Evolutionary conservation across 2,888 invertebrate genomes (phyloP), one percentile per base, ranked within the genome.

Genomic region (Tiliacea aurago): DNA sequence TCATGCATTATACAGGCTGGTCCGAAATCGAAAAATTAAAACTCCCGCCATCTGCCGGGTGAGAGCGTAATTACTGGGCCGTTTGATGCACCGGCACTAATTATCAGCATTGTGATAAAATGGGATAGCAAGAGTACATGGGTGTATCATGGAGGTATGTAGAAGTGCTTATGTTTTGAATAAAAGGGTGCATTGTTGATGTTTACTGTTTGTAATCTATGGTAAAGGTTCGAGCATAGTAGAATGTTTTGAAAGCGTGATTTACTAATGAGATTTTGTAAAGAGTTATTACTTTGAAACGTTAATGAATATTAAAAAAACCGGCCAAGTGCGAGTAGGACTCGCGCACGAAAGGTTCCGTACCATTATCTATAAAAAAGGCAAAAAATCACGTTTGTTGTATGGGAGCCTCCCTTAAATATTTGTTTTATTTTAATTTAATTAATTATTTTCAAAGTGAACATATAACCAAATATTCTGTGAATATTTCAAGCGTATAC

Each of bases 1-100:
- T 95, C 94, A 94, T 96, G 93, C 95, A 96, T 96, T 93, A 95
- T 95, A 94, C 91, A 96, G 89, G 85, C 90, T 90, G 92, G 96
- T 94, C 95, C 96, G 95, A 96, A 95, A 96, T 95, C 95, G 96
- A 96, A 95, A 96, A 95, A 96, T 96, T 95, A 95, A 94, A 95
- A 95, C 93, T 93, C 92, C 90, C 91, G 93, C 94, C 96, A 95
- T 95, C 95, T 95, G 95, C 91, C 93, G 92, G 91, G 88, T 89
- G 86, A 87, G 81, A 86, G 90, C 88, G 90, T 93, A 93, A 93
- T 94, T 94, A 92, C 91, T 87, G 91, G 91, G 91, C 88, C 88
- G 88, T 88, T 89, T 89, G 84, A 92, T 93, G 92, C 75, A 93
- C 91, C 91, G 90, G 84, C 79, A 90, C 91, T 94, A 93, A 94